Conservation (phyloP, 2,113 vertebrate species). For the Raja brachyura region DNA sequence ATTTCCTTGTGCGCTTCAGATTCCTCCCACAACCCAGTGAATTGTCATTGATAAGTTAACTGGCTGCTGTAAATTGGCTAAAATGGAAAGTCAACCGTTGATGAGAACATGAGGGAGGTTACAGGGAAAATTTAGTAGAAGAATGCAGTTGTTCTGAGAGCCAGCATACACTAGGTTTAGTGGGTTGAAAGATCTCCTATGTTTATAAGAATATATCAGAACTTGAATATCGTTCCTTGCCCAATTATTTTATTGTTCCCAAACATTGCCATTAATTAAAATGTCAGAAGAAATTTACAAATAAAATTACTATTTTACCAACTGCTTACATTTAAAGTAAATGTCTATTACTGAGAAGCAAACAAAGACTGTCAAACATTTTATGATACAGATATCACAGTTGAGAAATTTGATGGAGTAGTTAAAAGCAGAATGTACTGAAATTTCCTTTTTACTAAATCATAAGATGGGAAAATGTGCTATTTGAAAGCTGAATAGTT, state of each 20-base stretch:
- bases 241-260: neutral
- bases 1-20: too few relatives aligned
- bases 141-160: too few relatives aligned
- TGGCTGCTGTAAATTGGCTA: too few relatives aligned
- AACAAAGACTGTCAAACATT: neutral
- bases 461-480: neutral
- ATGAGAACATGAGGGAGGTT: too few relatives aligned
- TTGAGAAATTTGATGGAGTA: neutral
- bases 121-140: too few relatives aligned
- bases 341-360: neutral
- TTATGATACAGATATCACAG: neutral
- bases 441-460: neutral
- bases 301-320: neutral
- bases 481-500: neutral
- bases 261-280: neutral
- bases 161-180: too few relatives aligned
- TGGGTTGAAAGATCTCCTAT: too few relatives aligned
- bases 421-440: neutral
- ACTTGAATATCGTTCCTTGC: neutral
- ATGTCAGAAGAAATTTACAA: neutral
- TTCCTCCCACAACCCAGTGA: too few relatives aligned
- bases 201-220: neutral
- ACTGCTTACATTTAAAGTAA: neutral
- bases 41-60: too few relatives aligned
- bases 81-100: too few relatives aligned